Base-by-base conservation (phyloP, 53 echinoderm and acorn worm species). In the Actinopyga echinites region DNA sequence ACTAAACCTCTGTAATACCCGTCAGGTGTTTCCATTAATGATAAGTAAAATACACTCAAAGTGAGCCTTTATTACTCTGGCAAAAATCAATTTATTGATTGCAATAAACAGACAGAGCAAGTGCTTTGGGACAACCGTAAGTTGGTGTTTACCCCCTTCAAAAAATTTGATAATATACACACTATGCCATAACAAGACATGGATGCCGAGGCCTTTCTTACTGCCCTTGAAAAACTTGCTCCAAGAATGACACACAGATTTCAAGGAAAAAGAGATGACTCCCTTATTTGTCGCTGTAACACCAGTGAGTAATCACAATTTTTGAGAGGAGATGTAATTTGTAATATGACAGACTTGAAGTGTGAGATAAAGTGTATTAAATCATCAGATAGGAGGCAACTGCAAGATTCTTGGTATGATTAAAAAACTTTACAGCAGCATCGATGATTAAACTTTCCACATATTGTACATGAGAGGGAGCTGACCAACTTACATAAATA, bases 11-110 rank as follows among this genome's bases (percentile, higher is more conserved):
- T 71, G 42, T 71, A 44, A 71, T 71, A 71, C 71, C 43, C 43
- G 71, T 71, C 71, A 71, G 71, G 71, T 71, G 71, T 71, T 71
- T 71, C 71, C 71, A 71, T 71, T 71, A 71, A 71, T 71, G 71
- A 45, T 26, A 42, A 26, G 42, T 71, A 71, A 35, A 71, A 44
- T 22, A 71, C 44, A 45, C 71, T 22, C 71, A 71, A 71, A 71
- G 71, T 71, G 42, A 22, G 44, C 44, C 71, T 71, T 71, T 71
- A 71, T 71, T 71, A 42, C 71, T 44, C 44, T 24, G 21, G 32
- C 11, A 45, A 45, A 71, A 71, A 71, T 71, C 71, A 71, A 71
- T 71, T 25, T 71, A 71, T 71, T 71, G 71, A 71, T 71, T 71
- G 22, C 71, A 71, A 71, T 71, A 71, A 71, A 71, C 71, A 40